Base-by-base conservation (phyloP, 2,113 vertebrate genomes). In the Cochlearius cochlearius region DNA sequence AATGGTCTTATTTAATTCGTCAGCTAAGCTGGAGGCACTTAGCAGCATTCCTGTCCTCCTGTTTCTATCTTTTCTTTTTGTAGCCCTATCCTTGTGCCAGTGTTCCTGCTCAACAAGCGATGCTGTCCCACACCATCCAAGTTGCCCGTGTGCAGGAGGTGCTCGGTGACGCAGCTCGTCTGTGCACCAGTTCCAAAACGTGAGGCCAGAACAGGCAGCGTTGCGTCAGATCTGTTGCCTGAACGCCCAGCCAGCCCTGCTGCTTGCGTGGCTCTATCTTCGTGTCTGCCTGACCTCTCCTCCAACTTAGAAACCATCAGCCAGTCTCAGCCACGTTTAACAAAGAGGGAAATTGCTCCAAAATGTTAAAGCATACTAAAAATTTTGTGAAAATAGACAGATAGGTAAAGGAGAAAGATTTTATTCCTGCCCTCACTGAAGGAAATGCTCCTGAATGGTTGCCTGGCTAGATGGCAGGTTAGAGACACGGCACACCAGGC, bases 1-100 rank as follows among this genome's bases (percentile, higher is more conserved):
- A 94, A 95, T 94, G 73, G 12, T 94, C 64, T 68, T 89, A 87
- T 69, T 89, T 38, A 95, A 94, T 92, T 95, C 32, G 1, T 81
- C 77, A 64, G 34, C 74, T 60, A 53, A 76, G 86, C 53, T 92
- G 66, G 29, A 94, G 77, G 23, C 73, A 81, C 43, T 88, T 89
- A 74, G 27, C 64, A 60, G 22, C 59, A 26, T 82, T 96, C 20
- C 26, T 62, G 50, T 82, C 91, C 64, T 86, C 29, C 59, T 92
- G 1, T 69, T 91, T 49, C 20, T 68, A 17, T 18, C 8, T 43
- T 52, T 38, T 53, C 45, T 87, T 78, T 15, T 13, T 14, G 56
- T 74, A 79, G 30, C 39, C 43, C 41, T 72, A 25, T 47, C 32
- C n/a, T 30, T 52, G 14, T 43, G 17, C n/a, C 18, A 38, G 26